Evolutionary conservation across 1,140 invertebrate genomes (phyloP), one percentile per base, ranked within the genome.

Genomic region (Drosophila sechellia): DNA sequence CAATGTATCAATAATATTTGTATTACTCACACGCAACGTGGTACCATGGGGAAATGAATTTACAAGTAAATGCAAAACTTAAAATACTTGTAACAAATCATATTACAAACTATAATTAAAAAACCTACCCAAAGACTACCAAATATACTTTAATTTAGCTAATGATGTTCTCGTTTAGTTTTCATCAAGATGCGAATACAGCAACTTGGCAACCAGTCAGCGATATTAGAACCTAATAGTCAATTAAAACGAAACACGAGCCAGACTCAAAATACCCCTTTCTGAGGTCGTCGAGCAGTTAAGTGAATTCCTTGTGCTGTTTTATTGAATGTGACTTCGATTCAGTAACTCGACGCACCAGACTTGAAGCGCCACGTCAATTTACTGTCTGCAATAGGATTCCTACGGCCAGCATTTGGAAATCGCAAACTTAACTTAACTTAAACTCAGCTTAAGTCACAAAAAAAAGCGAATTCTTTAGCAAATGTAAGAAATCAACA

Each of bases 241-340:
- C 27, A 46, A 58, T 58, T 58, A 27, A 58, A 40, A 25, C 15
- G 42, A 10, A 57, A 60, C 58, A 60, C 58, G 58, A 60, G 57
- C 57, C 45, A 50, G 31, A 20, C 49, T 35, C 10, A 11, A 52
- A 52, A 20, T 35, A 15, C 49, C n/a, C 48, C 48, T 35, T 17
- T 35, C 13, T 11, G 25, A 11, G 5, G 1, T 35, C 27, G 17
- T 2, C 12, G 35, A 13, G 27, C 27, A 40, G 15, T 40, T 34
- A 11, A 12, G 50, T 37, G 43, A 55, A n/a, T 17, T 34, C n/a
- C n/a, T 34, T 31, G n/a, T 3, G 4, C 27, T 4, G 48, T 50
- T 50, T 12, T 17, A 65, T 71, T 50, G 57, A 65, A 55, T 65
- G 15, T 52, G 45, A 71, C 46, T 71, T 31, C 20, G 43, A 42